Conservation (phyloP, 2,113 vertebrate species). For the Lophochroa leadbeateri region DNA sequence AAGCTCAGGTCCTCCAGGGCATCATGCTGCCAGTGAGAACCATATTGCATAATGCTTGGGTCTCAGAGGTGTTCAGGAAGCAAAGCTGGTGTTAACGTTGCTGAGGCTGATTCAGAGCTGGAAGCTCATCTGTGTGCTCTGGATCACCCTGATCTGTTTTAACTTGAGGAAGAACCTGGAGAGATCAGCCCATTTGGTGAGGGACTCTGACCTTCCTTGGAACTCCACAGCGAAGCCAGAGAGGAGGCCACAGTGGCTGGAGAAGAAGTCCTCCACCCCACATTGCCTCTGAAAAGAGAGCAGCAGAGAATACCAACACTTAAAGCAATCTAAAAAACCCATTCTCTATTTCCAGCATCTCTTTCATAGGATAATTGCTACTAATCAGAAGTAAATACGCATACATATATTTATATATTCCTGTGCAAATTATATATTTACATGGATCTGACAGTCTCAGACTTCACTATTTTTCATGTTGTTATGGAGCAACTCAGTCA, state of each 20-base stretch:
- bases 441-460: constrained; percentile 39
- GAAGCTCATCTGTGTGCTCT: neutral
- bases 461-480: constrained; percentile 39
- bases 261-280: neutral
- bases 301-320: neutral
- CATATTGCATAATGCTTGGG: neutral
- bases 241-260: neutral
- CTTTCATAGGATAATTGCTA: constrained; percentile 46
- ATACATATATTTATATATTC: constrained; percentile 21
- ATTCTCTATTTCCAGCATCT: constrained; percentile 31
- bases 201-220: neutral
- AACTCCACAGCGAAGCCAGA: neutral
- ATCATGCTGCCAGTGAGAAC: neutral
- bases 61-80: neutral
- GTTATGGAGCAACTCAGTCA: neutral
- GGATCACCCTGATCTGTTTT: neutral
- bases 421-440: constrained; percentile 66
- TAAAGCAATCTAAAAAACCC: constrained; percentile 17
- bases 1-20: neutral
- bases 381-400: constrained; percentile 66
- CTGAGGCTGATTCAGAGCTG: neutral
- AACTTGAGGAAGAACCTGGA: neutral
- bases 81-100: neutral
- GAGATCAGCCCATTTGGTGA: neutral
- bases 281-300: neutral